phyloP scores from a whole-genome alignment of 2,888 invertebrate genomes.

The Apamea sordens region DNA sequence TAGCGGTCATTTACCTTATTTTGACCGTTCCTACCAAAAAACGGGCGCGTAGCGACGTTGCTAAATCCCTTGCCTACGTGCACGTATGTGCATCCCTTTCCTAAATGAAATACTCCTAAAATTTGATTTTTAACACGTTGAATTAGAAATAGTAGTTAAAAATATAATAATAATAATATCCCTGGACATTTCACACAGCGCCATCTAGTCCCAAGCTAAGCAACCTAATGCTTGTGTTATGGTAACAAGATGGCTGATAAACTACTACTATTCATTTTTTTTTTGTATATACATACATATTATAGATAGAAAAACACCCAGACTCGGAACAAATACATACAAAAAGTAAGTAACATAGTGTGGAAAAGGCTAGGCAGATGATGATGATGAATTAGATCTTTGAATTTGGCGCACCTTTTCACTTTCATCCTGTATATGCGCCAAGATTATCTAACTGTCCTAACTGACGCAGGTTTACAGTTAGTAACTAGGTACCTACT shows the following conservation, averaged over 20 bases:
- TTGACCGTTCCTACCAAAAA: background rate
- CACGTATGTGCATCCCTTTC: background rate
- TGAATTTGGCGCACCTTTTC: background rate
- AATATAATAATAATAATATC: no score
- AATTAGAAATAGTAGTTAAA: no score
- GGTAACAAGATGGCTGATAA: no score
- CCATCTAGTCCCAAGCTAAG: no score
- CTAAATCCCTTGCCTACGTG: background rate
- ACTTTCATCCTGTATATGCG: conserved; percentile 6
- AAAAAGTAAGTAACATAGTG: no score
- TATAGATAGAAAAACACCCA: no score
- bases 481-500: conserved; percentile 46
- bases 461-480: conserved; percentile 54
- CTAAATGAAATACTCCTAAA: background rate
- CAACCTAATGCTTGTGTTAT: no score
- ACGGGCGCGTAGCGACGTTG: background rate
- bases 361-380: no score
- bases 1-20: background rate
- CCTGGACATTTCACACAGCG: no score
- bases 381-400: background rate
- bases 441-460: conserved; percentile 29
- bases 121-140: background rate
- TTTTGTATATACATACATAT: no score
- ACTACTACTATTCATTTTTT: no score
- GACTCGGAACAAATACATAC: no score